Conservation (phyloP, 2,113 vertebrate genomes). For the Microtus richardsoni region DNA sequence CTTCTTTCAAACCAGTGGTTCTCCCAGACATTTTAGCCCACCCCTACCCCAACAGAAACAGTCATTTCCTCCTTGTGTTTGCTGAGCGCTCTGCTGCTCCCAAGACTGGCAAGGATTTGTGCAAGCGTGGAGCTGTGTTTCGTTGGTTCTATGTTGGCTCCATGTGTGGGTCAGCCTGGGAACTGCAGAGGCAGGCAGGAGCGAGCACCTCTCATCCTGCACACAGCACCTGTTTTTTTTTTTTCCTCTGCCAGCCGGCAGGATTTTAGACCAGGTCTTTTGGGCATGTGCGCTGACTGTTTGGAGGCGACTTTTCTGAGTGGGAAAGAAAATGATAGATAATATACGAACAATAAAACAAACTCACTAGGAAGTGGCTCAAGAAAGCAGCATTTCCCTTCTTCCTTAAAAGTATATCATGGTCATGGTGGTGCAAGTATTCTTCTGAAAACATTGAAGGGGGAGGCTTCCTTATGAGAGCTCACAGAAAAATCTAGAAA, state of each 20-base stretch:
- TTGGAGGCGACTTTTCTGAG: background rate
- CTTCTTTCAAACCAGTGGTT: background rate
- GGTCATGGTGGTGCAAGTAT: background rate
- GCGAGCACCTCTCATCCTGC: accelerated
- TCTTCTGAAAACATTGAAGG: background rate
- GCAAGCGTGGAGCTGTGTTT: background rate
- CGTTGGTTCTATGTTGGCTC: background rate
- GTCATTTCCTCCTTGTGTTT: background rate
- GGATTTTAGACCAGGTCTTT: background rate
- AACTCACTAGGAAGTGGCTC: background rate
- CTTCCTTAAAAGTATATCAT: background rate
- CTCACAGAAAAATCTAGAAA: conserved; percentile 22
- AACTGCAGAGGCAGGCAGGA: background rate
- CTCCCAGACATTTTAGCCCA: background rate
- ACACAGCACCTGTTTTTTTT: background rate
- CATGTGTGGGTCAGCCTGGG: background rate
- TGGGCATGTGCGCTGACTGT: background rate
- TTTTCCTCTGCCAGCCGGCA: background rate
- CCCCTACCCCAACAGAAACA: background rate
- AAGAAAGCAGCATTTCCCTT: background rate
- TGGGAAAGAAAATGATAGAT: background rate
- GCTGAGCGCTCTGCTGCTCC: background rate
- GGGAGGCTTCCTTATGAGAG: background rate
- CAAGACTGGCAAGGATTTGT: background rate
- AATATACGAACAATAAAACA: background rate